Evolutionary conservation across 1,140 invertebrate genomes (phyloP).

Genomic region (Vollenhovia emeryi): DNA sequence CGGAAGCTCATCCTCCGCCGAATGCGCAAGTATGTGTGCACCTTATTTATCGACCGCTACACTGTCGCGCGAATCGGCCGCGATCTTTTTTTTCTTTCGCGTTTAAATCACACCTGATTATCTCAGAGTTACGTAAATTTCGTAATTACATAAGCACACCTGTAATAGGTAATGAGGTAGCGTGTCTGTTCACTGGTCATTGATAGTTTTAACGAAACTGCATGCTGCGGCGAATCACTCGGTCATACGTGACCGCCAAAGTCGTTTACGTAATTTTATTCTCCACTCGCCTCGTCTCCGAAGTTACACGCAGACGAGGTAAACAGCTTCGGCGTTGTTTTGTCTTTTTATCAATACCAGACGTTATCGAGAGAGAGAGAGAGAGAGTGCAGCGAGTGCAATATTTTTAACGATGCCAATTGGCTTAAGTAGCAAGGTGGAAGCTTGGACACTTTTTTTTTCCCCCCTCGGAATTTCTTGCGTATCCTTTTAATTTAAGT

Average conservation of each 20-base stretch:
- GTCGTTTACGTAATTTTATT: constrained; percentile 26
- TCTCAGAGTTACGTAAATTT: constrained; percentile 48
- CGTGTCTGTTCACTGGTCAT: constrained; percentile 6
- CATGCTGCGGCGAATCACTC: neutral
- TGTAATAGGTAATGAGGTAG: constrained; percentile 2
- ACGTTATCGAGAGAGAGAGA: neutral
- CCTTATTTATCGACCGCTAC: neutral
- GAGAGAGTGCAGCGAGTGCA: neutral
- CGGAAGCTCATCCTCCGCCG: constrained; percentile 15
- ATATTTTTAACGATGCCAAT: neutral
- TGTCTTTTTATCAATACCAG: neutral
- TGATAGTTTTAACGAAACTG: constrained; percentile 39
- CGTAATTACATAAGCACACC: constrained; percentile 39
- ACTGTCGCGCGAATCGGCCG: neutral
- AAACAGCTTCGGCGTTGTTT: neutral
- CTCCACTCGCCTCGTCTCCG: neutral
- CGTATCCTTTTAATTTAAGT: neutral
- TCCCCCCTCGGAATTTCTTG: neutral
- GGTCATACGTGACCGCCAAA: neutral
- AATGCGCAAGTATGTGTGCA: neutral
- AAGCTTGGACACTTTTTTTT: neutral
- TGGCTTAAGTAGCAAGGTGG: neutral
- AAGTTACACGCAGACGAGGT: neutral
- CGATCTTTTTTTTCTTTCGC: neutral
- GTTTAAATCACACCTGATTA: constrained; percentile 1